Conservation (phyloP, 2,113 vertebrate species). For the Strix aluco region DNA sequence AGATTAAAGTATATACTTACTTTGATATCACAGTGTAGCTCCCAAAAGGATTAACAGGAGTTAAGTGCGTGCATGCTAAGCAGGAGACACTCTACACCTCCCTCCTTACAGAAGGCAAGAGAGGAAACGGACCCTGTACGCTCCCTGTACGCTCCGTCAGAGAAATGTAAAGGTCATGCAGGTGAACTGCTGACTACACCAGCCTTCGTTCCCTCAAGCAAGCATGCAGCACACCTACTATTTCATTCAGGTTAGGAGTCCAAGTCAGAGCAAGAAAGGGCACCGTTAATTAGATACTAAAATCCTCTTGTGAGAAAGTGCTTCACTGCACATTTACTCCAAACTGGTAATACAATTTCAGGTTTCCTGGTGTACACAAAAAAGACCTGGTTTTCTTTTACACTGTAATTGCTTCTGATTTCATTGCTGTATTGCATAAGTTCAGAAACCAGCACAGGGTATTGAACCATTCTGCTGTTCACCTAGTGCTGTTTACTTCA, state of each 20-base stretch:
- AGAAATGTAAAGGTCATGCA: background rate
- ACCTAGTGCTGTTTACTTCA: background rate
- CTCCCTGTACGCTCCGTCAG: background rate
- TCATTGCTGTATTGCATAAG: background rate
- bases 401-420: background rate
- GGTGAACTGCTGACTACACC: background rate
- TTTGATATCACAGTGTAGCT: background rate
- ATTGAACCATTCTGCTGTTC: background rate
- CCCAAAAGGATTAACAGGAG: background rate
- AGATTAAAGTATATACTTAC: slow-evolving; percentile 11
- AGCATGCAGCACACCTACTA: background rate
- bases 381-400: background rate
- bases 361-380: background rate
- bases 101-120: background rate
- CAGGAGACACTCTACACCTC: background rate
- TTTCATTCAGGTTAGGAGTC: background rate
- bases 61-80: background rate
- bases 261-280: background rate
- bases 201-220: background rate
- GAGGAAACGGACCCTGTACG: background rate
- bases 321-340: background rate
- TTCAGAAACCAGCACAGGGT: background rate
- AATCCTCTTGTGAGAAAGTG: background rate
- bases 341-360: background rate
- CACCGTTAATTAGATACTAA: background rate